Evolutionary conservation across 2,797 vertebrate species (phyloP).

Genomic region (Sebastes kiyomatsui): DNA sequence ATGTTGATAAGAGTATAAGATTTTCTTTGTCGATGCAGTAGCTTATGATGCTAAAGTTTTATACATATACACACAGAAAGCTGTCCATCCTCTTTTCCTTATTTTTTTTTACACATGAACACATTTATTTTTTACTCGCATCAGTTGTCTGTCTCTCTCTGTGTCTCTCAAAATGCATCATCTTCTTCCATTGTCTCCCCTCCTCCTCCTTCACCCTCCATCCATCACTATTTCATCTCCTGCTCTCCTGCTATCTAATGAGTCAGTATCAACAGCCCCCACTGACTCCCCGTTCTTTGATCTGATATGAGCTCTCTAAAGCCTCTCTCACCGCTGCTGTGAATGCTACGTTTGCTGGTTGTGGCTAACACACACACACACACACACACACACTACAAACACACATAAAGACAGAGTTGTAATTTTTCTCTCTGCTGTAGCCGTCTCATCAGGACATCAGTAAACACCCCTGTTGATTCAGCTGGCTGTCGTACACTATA

Average conservation of each 20-base stretch:
- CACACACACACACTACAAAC: background rate
- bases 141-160: background rate
- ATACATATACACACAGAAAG: background rate
- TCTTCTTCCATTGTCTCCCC: background rate
- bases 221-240: background rate
- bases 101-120: background rate
- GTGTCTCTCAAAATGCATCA: background rate
- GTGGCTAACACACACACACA: background rate
- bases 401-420: background rate
- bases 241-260: slow-evolving; percentile 8
- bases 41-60: too few species aligned
- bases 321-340: slow-evolving; percentile 17
- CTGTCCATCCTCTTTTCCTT: background rate
- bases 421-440: background rate
- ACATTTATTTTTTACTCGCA: background rate
- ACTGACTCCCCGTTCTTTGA: slow-evolving; percentile 36
- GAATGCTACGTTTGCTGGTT: background rate
- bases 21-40: too few species aligned
- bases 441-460: slow-evolving; percentile 10
- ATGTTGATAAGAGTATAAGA: too few species aligned
- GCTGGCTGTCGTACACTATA: background rate
- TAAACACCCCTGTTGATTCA: slow-evolving; percentile 23
- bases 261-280: slow-evolving; percentile 16
- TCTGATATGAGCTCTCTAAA: slow-evolving; percentile 28
- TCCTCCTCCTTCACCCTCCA: background rate